Conservation (phyloP, 2,888 invertebrate genomes). For the Aricia artaxerxes region DNA sequence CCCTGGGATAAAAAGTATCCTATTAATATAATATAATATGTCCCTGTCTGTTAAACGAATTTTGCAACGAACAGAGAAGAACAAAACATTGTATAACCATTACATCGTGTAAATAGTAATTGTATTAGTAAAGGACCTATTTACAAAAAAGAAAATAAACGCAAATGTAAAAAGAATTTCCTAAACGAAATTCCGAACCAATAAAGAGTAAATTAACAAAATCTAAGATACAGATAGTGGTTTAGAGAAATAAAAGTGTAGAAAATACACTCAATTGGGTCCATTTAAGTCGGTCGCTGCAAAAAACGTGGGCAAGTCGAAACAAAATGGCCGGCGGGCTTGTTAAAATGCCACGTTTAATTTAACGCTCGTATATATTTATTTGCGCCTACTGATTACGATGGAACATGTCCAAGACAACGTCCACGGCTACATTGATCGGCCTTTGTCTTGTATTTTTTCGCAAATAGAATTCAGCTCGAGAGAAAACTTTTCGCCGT, state of each 20-base stretch:
- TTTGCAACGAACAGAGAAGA: too few species aligned
- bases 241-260: constrained; percentile 19
- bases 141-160: neutral
- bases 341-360: constrained; percentile 30
- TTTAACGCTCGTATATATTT: constrained; percentile 31
- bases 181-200: neutral
- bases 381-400: constrained; percentile 32
- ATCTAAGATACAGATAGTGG: constrained; percentile 21
- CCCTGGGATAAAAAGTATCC: too few species aligned
- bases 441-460: constrained; percentile 14
- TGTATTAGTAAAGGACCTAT: too few species aligned
- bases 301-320: constrained; percentile 12
- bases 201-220: constrained; percentile 22
- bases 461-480: constrained; percentile 6
- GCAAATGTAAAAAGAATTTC: constrained; percentile 2
- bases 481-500: neutral
- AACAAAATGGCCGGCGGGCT: constrained; percentile 15
- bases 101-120: neutral
- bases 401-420: constrained; percentile 34
- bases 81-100: too few species aligned
- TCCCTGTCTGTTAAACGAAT: too few species aligned
- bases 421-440: constrained; percentile 25
- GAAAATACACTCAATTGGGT: constrained; percentile 18
- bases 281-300: constrained; percentile 19
- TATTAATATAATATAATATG: too few species aligned